phyloP scores from a whole-genome alignment of 2,113 vertebrate genomes.

The Gobius niger region DNA sequence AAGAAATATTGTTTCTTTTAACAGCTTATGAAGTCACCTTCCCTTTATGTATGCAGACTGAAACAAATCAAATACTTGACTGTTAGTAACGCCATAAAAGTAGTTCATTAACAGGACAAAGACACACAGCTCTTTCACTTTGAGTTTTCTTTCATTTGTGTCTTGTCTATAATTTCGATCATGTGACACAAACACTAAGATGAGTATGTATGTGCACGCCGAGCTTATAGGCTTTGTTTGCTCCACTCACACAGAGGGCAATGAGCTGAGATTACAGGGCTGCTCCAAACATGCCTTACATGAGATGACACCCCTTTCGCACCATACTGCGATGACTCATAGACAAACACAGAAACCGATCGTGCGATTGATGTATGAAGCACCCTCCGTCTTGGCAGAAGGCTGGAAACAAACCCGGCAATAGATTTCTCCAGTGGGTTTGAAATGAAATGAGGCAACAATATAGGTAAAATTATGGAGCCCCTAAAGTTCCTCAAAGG shows the following conservation, averaged over 20 bases:
- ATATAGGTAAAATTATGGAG: too few relatives aligned
- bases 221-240: slow-evolving; percentile 6
- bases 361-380: background rate
- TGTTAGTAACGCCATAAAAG: background rate
- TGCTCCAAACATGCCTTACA: slow-evolving; percentile 7
- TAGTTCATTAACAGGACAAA: background rate
- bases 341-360: background rate
- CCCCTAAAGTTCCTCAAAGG: too few relatives aligned
- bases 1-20: too few relatives aligned
- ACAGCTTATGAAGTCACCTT: too few relatives aligned
- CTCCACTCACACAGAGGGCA: background rate
- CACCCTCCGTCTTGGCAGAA: background rate
- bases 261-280: slow-evolving; percentile 1
- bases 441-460: too few relatives aligned
- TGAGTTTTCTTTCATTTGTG: background rate
- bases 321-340: background rate
- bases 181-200: slow-evolving; percentile 1
- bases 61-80: background rate
- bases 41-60: too few relatives aligned
- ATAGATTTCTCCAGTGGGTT: background rate
- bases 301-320: slow-evolving; percentile 1
- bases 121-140: background rate
- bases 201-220: slow-evolving; percentile 1
- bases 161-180: slow-evolving; percentile 2
- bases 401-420: background rate